phyloP scores from a whole-genome alignment of 35 echinoderm and acorn worm genomes.

The Ophioderma brevispina region DNA sequence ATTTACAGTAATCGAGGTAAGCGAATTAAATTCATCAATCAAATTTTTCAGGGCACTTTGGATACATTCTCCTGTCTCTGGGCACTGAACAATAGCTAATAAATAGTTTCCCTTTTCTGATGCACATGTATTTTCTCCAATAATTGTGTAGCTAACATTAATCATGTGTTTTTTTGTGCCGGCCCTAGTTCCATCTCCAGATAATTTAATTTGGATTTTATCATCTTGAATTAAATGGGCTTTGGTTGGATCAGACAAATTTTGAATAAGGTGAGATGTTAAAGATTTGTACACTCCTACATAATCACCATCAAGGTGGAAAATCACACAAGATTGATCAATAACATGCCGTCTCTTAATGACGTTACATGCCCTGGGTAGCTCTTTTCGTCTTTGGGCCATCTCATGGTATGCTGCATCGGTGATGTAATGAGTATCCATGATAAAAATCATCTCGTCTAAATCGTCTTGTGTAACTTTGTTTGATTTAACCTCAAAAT shows the following conservation, averaged over 20 bases:
- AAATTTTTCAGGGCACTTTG: constrained; percentile 29
- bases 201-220: constrained; percentile 41
- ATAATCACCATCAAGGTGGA: constrained; percentile 13
- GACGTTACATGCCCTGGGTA: constrained; percentile 19
- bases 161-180: constrained; percentile 50
- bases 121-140: constrained; percentile 46
- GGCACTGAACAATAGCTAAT: constrained; percentile 54
- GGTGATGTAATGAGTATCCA: constrained; percentile 35
- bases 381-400: constrained; percentile 5
- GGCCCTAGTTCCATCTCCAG: constrained; percentile 54
- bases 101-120: constrained; percentile 62
- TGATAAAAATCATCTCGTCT: constrained; percentile 53
- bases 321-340: neutral
- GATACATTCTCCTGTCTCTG: constrained; percentile 57
- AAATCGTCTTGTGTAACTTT: neutral
- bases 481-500: neutral
- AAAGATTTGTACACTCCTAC: constrained; percentile 48
- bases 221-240: constrained; percentile 48
- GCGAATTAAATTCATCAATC: constrained; percentile 61
- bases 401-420: constrained; percentile 51
- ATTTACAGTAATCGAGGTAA: constrained; percentile 32
- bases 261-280: constrained; percentile 19
- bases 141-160: constrained; percentile 49
- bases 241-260: constrained; percentile 17
- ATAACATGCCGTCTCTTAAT: constrained; percentile 3